Conservation (phyloP, 1,140 invertebrate species). For the Nephotettix cincticeps region DNA sequence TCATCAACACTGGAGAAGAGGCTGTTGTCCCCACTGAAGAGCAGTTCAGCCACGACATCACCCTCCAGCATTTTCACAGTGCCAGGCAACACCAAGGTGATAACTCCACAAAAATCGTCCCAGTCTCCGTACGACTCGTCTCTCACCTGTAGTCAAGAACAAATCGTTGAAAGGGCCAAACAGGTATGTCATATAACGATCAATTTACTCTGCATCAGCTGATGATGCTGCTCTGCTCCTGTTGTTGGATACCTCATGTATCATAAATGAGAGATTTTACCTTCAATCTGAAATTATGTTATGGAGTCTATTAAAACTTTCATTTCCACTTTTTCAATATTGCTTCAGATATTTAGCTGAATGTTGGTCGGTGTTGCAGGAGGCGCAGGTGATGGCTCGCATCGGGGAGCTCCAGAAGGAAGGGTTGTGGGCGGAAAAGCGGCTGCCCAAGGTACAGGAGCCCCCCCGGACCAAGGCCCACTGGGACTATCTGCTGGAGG, state of each 20-base stretch:
- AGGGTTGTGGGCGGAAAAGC: slow-evolving; percentile 89
- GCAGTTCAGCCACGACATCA: background rate
- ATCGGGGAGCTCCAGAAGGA: slow-evolving; percentile 85
- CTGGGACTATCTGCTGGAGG: slow-evolving; percentile 98
- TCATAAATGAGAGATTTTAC: no score
- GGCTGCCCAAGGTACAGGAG: slow-evolving; percentile 91
- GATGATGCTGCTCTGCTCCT: no score
- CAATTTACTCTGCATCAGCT: no score
- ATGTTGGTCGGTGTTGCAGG: no score
- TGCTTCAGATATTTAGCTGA: no score
- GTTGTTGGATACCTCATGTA: no score
- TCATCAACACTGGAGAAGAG: background rate
- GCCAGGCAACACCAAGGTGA: background rate
- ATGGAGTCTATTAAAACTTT: no score
- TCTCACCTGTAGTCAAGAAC: slow-evolving; percentile 60
- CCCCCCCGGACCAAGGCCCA: slow-evolving; percentile 89
- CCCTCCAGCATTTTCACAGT: no score
- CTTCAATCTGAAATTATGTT: no score
- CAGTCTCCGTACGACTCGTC: slow-evolving; percentile 9
- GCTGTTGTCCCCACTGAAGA: background rate
- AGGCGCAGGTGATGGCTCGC: slow-evolving; percentile 91
- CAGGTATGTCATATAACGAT: no score
- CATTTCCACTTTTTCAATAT: no score
- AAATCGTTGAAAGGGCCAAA: slow-evolving; percentile 86
- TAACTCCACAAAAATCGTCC: background rate